Percentiles rank a stretch among this genome's conserved stretches.
These are phyloP conservation scores for Bombylius discolor DNA, from an alignment of 2,888 invertebrate species.

Conservation along the genomic window DNA sequence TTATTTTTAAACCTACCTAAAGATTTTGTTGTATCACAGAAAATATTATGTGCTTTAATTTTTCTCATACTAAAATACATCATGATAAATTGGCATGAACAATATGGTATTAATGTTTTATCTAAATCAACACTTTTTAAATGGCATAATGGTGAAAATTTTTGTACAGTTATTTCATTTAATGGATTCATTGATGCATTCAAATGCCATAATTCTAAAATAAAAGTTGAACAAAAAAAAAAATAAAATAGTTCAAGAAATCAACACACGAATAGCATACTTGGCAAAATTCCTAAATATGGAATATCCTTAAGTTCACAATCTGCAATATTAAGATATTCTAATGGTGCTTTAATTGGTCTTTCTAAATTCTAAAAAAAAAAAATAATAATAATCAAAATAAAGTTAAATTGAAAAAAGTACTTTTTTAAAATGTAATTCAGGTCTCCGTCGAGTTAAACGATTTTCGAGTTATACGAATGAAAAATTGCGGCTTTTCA, in stretches of 20 bases:
- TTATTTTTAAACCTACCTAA: background rate
- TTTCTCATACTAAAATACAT: slow-evolving; percentile 25
- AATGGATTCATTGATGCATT: slow-evolving; percentile 51
- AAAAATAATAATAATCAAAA: slow-evolving; percentile 18
- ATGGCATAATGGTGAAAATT: slow-evolving; percentile 49
- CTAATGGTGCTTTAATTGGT: slow-evolving; percentile 46
- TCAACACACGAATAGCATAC: slow-evolving; percentile 17
- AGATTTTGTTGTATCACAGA: slow-evolving; percentile 20
- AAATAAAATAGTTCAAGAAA: no score
- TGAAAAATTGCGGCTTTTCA: no score
- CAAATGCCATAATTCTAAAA: slow-evolving; percentile 39
- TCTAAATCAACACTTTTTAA: slow-evolving; percentile 44
- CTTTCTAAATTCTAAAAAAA: slow-evolving; percentile 26
- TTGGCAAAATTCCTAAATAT: slow-evolving; percentile 45
- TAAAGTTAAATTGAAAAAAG: background rate
- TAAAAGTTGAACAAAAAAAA: background rate
- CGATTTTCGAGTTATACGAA: no score
- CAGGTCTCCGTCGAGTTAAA: no score
- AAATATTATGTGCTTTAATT: slow-evolving; percentile 26
- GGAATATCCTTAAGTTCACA: slow-evolving; percentile 48
- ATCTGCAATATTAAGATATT: slow-evolving; percentile 45
- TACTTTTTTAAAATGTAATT: background rate
- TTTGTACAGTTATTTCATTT: slow-evolving; percentile 31
- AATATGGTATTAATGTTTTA: slow-evolving; percentile 24
- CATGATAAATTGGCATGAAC: slow-evolving; percentile 29